These are phyloP conservation scores for Hiodon tergisus DNA, from an alignment of 2,113 vertebrate species.

Conservation along the genomic window DNA sequence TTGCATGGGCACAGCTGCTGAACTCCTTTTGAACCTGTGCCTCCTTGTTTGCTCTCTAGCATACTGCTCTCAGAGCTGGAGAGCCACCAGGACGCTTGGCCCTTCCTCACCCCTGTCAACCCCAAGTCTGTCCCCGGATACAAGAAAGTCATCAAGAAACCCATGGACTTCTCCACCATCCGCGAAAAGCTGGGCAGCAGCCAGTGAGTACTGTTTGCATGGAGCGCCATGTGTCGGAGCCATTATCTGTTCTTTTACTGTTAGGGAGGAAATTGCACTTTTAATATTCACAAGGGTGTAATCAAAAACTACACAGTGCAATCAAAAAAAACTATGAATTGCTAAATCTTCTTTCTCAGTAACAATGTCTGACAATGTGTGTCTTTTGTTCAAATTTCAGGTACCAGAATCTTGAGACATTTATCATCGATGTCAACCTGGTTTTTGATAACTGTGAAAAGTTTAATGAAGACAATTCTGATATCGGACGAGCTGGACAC, in stretches of 20 bases:
- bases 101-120: constrained; percentile 84
- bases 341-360: constrained; percentile 19
- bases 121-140: constrained; percentile 86
- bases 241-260: constrained; percentile 7
- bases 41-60: constrained; percentile 51
- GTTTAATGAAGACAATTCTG: constrained; percentile 86
- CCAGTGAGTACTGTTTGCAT: constrained; percentile 68
- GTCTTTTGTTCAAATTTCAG: constrained; percentile 49
- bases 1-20: neutral
- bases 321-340: neutral
- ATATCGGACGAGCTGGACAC: constrained; percentile 84
- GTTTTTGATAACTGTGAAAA: constrained; percentile 92
- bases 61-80: constrained; percentile 80
- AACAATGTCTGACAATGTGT: constrained; percentile 16
- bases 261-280: neutral
- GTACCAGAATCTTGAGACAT: constrained; percentile 77
- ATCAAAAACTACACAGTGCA: too few relatives aligned
- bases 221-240: neutral
- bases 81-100: constrained; percentile 82
- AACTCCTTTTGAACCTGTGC: neutral
- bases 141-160: constrained; percentile 85
- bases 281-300: too few relatives aligned
- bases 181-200: constrained; percentile 80
- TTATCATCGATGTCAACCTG: constrained; percentile 80
- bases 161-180: constrained; percentile 87